A percentile compares a stretch with the other conserved stretches of the same genome.
These are phyloP conservation scores for Acrobasis suavella DNA, from an alignment of 2,888 invertebrate genomes.

Conservation along the genomic window DNA sequence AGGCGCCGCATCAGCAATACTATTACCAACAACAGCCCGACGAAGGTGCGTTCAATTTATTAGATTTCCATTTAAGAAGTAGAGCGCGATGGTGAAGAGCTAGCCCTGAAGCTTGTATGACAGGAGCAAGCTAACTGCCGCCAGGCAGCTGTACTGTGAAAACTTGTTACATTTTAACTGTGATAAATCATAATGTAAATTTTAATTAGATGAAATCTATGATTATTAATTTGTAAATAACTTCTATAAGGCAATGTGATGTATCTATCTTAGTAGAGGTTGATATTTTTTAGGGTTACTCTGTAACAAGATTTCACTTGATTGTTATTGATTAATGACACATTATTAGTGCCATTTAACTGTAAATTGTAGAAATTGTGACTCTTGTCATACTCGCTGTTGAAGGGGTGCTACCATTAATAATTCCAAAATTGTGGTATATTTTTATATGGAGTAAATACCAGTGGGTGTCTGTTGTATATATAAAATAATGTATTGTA, in stretches of 20 bases:
- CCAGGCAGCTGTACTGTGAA: constrained; percentile 69
- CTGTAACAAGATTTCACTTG: constrained; percentile 82
- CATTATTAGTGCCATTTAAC: constrained; percentile 80
- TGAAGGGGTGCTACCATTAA: constrained; percentile 83
- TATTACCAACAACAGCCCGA: constrained; percentile 82
- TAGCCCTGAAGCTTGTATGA: constrained; percentile 83
- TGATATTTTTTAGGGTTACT: constrained; percentile 73
- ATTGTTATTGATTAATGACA: constrained; percentile 76
- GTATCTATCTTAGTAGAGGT: constrained; percentile 69
- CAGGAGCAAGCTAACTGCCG: constrained; percentile 81
- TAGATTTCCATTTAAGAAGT: constrained; percentile 82
- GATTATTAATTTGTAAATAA: constrained; percentile 75
- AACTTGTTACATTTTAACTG: constrained; percentile 83
- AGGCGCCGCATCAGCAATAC: constrained; percentile 77
- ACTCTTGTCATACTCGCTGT: constrained; percentile 83
- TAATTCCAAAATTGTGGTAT: constrained; percentile 81
- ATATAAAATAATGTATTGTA: constrained; percentile 78
- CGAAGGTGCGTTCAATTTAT: constrained; percentile 83
- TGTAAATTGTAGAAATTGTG: constrained; percentile 80
- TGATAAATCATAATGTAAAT: constrained; percentile 81
- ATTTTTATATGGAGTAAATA: constrained; percentile 81
- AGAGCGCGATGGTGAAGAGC: constrained; percentile 83
- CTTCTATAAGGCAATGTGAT: constrained; percentile 71
- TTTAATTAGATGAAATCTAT: constrained; percentile 79
- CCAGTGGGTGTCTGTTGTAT: constrained; percentile 81